A percentile compares a stretch with the other conserved stretches of the same genome.
phyloP scores from a whole-genome alignment of 2,797 vertebrate species.

The Coilia nasus region DNA sequence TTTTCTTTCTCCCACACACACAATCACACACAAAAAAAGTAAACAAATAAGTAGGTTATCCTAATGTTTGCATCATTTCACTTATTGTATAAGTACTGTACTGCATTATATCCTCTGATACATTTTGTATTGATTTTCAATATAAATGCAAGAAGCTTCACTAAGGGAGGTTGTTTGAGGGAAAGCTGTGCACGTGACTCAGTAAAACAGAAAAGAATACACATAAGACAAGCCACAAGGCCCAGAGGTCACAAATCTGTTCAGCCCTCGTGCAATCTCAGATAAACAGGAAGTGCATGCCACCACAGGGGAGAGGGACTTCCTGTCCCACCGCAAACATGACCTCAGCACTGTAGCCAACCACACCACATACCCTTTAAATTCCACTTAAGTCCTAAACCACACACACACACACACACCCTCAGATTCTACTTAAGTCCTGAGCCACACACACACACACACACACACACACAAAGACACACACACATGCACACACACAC shows the following conservation, averaged over 20 bases:
- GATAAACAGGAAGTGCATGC: constrained; percentile 32
- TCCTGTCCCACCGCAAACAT: neutral
- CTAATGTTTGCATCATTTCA: too few relatives aligned
- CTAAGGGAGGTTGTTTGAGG: neutral
- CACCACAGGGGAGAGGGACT: neutral
- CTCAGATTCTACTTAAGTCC: too few relatives aligned
- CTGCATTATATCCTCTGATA: too few relatives aligned
- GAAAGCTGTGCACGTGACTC: neutral
- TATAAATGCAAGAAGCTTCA: neutral
- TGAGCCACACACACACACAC: constrained; percentile 26
- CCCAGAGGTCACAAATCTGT: neutral
- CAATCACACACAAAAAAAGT: too few relatives aligned
- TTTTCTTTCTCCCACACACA: too few relatives aligned
- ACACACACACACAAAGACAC: constrained; percentile 34
- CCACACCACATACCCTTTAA: neutral
- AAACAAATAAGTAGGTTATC: too few relatives aligned
- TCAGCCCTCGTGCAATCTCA: constrained; percentile 26
- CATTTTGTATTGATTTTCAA: too few relatives aligned
- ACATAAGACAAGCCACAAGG: neutral
- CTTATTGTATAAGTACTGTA: too few relatives aligned
- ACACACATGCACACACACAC: constrained; percentile 10
- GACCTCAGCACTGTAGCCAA: neutral
- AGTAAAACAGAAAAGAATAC: neutral
- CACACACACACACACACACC: neutral
- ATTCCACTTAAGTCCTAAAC: neutral